These are phyloP conservation scores for Panulirus ornatus DNA, from an alignment of 1,140 invertebrate genomes.

Conservation along the genomic window DNA sequence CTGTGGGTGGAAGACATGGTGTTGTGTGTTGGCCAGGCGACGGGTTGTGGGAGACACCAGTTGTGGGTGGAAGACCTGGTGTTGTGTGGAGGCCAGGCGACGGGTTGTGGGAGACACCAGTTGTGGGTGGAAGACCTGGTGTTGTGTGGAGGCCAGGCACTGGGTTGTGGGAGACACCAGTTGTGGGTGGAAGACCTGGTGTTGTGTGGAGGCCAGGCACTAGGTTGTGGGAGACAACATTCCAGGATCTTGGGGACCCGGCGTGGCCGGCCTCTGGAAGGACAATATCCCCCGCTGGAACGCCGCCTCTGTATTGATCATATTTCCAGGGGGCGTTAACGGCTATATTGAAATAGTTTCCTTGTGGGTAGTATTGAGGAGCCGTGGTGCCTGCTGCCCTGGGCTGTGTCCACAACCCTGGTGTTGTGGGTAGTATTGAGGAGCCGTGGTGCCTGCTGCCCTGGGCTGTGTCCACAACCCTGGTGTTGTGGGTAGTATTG, in stretches of 20 bases:
- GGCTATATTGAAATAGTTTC: constrained; percentile 55
- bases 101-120: background rate
- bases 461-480: background rate
- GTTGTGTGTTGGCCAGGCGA: no score
- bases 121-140: background rate
- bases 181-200: no score
- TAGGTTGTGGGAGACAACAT: background rate
- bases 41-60: background rate
- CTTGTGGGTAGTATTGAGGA: constrained; percentile 15
- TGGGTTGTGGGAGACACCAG: no score
- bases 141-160: background rate
- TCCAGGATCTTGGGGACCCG: background rate
- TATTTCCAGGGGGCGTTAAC: constrained; percentile 31
- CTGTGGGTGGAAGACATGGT: no score
- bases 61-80: no score
- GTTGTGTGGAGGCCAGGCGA: no score
- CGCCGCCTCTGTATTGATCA: constrained; percentile 22
- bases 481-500: constrained; percentile 12
- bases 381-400: background rate
- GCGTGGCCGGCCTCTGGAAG: background rate
- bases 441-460: background rate
- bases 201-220: background rate
- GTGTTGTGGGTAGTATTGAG: constrained; percentile 12
- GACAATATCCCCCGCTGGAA: constrained; percentile 19
- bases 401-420: no score